A percentile compares a stretch with the other conserved stretches of the same genome.
Conservation (phyloP, 2,113 vertebrate species). For the Odobenus rosmarus region DNA sequence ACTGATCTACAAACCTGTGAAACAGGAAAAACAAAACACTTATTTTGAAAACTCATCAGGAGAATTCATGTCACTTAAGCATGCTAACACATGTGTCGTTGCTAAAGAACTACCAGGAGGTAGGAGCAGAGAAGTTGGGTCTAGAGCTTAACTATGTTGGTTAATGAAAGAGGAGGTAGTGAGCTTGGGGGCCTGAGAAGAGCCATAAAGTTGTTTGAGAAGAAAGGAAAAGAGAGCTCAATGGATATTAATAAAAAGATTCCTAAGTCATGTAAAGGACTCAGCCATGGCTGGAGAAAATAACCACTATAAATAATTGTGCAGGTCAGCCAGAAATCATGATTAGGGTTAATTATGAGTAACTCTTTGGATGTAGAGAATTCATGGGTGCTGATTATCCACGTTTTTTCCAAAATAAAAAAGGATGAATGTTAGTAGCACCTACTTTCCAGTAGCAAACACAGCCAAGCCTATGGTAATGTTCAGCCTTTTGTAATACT, state of each 20-base stretch:
- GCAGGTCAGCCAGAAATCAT: background rate
- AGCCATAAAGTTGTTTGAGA: background rate
- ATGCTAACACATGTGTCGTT: background rate
- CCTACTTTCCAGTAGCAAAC: constrained; percentile 68
- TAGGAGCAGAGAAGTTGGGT: background rate
- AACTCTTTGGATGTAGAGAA: background rate
- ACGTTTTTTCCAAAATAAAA: constrained; percentile 30
- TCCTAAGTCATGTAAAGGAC: background rate
- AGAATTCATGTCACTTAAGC: background rate
- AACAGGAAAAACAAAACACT: background rate
- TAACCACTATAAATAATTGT: background rate
- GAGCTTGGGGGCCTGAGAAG: background rate
- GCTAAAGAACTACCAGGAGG: background rate
- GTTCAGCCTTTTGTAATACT: constrained; percentile 60
- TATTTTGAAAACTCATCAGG: background rate
- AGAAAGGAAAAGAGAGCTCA: background rate
- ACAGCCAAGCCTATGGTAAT: constrained; percentile 76
- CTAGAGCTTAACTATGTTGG: background rate
- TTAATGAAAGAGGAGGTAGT: background rate
- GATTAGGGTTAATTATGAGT: background rate
- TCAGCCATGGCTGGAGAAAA: background rate
- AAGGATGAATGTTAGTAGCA: background rate
- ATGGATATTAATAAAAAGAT: background rate
- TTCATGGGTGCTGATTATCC: background rate
- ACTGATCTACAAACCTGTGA: constrained; percentile 51